These are phyloP conservation scores for Connochaetes taurinus DNA, from an alignment of 2,113 vertebrate species.

Conservation along the genomic window DNA sequence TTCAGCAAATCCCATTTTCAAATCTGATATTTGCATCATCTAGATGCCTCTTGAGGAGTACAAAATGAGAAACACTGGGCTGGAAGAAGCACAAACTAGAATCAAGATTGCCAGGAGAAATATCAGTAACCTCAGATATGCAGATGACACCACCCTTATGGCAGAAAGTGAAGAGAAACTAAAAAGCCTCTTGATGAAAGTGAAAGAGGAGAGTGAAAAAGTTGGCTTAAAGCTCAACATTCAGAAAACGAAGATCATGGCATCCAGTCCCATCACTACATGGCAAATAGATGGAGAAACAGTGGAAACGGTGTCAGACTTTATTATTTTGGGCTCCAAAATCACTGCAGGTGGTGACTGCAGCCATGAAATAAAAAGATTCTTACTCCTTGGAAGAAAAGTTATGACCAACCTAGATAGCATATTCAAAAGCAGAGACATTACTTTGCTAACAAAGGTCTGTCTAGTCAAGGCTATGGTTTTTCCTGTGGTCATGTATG, in stretches of 20 bases:
- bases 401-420: not conserved
- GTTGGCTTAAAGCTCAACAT: not conserved
- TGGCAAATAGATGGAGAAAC: not conserved
- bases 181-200: not conserved
- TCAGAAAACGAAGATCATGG: not conserved
- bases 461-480: not conserved
- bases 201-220: not conserved
- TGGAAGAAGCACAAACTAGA: not conserved
- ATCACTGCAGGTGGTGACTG: not conserved
- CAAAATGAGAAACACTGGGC: not conserved
- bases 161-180: not conserved
- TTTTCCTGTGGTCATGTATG: not conserved
- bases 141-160: not conserved
- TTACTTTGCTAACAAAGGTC: not conserved
- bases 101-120: not conserved
- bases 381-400: not conserved
- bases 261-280: not conserved
- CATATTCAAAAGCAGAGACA: not conserved
- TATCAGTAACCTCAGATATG: not conserved
- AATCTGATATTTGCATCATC: not conserved
- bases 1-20: not conserved
- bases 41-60: not conserved
- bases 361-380: not conserved
- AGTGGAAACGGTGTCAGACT: not conserved
- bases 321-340: not conserved